Percentiles rank a stretch among this genome's conserved stretches.
phyloP scores from a whole-genome alignment of 2,888 invertebrate genomes.

The Torymus aiolomorphi region DNA sequence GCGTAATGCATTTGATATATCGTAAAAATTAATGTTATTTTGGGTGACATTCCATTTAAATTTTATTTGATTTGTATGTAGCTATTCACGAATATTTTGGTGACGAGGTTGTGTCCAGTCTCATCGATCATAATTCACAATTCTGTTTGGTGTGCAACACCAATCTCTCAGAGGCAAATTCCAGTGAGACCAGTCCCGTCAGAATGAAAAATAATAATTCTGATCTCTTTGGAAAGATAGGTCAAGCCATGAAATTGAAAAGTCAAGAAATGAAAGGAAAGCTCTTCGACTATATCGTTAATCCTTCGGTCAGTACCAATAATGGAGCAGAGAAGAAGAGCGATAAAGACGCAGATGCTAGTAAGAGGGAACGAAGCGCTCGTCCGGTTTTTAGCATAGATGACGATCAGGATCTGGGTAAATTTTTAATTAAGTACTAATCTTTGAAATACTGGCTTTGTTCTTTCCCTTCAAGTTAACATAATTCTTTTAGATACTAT shows the following conservation, averaged over 20 bases:
- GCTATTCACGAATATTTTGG: constrained; percentile 90
- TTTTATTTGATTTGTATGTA: constrained; percentile 65
- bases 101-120: constrained; percentile 86
- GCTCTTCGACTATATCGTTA: constrained; percentile 94
- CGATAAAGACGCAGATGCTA: constrained; percentile 83
- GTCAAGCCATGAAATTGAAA: constrained; percentile 91
- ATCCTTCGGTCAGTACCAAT: constrained; percentile 82
- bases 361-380: constrained; percentile 89
- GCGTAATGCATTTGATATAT: not conserved
- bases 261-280: constrained; percentile 94
- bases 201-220: constrained; percentile 71
- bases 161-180: constrained; percentile 74
- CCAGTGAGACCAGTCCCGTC: constrained; percentile 69
- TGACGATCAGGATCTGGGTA: constrained; percentile 83
- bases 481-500: constrained; percentile 68
- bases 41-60: too few relatives aligned
- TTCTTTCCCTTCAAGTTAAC: constrained; percentile 18
- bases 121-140: constrained; percentile 89
- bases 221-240: constrained; percentile 89
- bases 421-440: not conserved
- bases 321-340: constrained; percentile 86
- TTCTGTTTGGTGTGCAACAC: constrained; percentile 89
- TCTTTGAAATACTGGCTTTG: too few relatives aligned
- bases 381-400: constrained; percentile 96
- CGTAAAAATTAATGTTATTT: too few relatives aligned